These are phyloP conservation scores for Carassius gibelio DNA, from an alignment of 2,113 vertebrate species.

Conservation along the genomic window DNA sequence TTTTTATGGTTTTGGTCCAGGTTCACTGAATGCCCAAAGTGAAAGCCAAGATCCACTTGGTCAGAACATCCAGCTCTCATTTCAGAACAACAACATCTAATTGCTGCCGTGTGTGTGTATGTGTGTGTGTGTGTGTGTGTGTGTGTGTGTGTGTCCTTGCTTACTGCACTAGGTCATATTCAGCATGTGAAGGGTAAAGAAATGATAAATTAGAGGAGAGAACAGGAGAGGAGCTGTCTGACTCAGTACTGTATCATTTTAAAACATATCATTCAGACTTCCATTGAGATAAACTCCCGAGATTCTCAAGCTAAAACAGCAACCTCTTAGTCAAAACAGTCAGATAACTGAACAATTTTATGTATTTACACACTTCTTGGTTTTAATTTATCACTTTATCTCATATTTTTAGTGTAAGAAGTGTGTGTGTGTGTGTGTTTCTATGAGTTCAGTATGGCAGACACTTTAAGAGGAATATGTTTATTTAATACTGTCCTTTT, in stretches of 20 bases:
- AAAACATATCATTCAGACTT: neutral
- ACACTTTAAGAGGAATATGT: neutral
- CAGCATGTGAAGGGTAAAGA: slow-evolving; percentile 6
- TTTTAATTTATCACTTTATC: slow-evolving; percentile 8
- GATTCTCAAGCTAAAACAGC: neutral
- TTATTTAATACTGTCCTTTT: neutral
- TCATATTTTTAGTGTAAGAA: neutral
- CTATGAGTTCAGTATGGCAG: neutral
- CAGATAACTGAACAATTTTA: neutral
- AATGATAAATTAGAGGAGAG: neutral
- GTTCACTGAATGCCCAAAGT: slow-evolving; percentile 20
- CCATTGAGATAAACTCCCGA: slow-evolving; percentile 5
- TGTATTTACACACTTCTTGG: neutral
- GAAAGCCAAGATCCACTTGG: neutral
- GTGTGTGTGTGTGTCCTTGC: slow-evolving; percentile 34
- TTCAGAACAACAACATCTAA: slow-evolving; percentile 17
- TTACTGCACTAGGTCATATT: slow-evolving; percentile 18
- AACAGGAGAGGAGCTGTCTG: neutral
- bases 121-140: slow-evolving; percentile 43
- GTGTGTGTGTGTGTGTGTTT: neutral
- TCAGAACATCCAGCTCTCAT: slow-evolving; percentile 37
- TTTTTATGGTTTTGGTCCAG: slow-evolving; percentile 23
- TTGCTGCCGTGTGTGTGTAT: slow-evolving; percentile 30
- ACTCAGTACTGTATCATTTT: slow-evolving; percentile 12
- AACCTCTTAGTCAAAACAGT: slow-evolving; percentile 30